phyloP scores from a whole-genome alignment of 2,113 vertebrate genomes.

The Forbesichthys agassizii region DNA sequence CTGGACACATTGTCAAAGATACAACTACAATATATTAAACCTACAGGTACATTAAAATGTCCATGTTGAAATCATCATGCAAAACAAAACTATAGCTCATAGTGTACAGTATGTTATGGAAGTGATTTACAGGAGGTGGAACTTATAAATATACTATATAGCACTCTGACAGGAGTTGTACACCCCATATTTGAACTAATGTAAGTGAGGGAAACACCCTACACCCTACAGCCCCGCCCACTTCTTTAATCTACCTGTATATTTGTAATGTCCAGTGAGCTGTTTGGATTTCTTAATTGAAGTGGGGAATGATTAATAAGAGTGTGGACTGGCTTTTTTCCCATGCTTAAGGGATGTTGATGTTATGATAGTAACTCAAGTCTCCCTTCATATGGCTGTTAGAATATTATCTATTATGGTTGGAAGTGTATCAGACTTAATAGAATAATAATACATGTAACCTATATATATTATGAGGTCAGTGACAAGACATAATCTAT shows the following conservation, averaged over 20 bases:
- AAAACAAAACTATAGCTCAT: too few species aligned
- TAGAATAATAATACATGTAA: neutral
- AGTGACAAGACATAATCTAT: too few species aligned
- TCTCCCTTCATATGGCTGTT: neutral
- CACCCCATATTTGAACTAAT: too few species aligned
- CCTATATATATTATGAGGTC: too few species aligned
- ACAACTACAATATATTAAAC: too few species aligned
- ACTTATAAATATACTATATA: too few species aligned
- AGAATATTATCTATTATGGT: neutral
- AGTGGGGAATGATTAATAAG: slow-evolving; percentile 1
- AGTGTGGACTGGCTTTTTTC: slow-evolving; percentile 5
- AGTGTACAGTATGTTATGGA: too few species aligned
- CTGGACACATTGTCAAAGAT: too few species aligned
- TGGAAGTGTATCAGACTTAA: neutral
- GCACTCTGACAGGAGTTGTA: too few species aligned
- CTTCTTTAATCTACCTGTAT: neutral
- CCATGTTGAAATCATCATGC: neutral
- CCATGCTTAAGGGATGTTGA: neutral
- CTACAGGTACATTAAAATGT: too few species aligned
- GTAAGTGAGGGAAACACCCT: too few species aligned
- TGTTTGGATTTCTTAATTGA: neutral
- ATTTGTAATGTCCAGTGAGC: slow-evolving; percentile 1
- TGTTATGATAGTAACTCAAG: neutral
- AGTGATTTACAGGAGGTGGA: too few species aligned
- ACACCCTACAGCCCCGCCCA: neutral